These are phyloP conservation scores for Notoglanidium macrostoma DNA, from an alignment of 2,797 vertebrate genomes.

Conservation along the genomic window DNA sequence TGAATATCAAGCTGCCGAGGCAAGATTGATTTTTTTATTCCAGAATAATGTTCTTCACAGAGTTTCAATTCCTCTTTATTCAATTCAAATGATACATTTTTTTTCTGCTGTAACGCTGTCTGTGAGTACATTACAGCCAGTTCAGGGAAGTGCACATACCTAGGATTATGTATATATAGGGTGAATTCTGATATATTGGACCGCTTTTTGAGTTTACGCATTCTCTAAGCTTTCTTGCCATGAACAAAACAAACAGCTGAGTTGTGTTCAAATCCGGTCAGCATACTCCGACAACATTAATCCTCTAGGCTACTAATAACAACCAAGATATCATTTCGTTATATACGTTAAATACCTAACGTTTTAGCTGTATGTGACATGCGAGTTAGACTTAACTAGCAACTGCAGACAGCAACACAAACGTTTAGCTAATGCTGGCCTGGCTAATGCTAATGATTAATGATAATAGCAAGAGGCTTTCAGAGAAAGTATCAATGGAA, in stretches of 20 bases:
- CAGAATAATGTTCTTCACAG: background rate
- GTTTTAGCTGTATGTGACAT: too few relatives aligned
- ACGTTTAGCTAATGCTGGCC: too few relatives aligned
- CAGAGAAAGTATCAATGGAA: too few relatives aligned
- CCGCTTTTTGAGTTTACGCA: background rate
- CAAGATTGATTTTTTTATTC: background rate
- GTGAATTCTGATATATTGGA: background rate
- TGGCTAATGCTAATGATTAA: too few relatives aligned
- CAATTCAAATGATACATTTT: background rate
- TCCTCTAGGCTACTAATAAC: too few relatives aligned
- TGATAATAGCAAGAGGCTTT: too few relatives aligned
- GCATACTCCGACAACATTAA: too few relatives aligned
- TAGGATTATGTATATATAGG: background rate
- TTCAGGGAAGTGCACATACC: background rate
- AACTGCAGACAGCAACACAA: too few relatives aligned
- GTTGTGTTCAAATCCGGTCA: too few relatives aligned
- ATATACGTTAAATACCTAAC: too few relatives aligned
- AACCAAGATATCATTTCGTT: too few relatives aligned
- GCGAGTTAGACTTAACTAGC: too few relatives aligned
- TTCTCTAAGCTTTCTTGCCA: background rate
- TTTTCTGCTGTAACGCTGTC: background rate
- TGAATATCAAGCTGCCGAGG: background rate
- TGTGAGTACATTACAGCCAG: background rate
- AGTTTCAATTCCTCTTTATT: background rate
- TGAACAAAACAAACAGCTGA: background rate